phyloP scores from a whole-genome alignment of 2,888 invertebrate species.

The Yponomeuta plumbellus region DNA sequence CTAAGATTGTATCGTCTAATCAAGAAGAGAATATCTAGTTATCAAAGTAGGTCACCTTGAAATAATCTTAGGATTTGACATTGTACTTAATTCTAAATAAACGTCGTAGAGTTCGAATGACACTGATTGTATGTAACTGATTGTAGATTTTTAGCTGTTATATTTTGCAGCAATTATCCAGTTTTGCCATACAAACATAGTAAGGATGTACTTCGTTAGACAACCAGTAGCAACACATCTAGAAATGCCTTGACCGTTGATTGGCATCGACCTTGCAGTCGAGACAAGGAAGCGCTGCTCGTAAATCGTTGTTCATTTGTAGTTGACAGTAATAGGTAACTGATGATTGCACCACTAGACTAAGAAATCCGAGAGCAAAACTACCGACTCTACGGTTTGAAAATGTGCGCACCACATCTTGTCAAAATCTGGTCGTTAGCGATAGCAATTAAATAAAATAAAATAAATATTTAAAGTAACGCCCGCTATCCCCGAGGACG shows the following conservation, averaged over 20 bases:
- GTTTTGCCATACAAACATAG: not conserved
- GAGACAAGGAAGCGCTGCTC: constrained; percentile 5
- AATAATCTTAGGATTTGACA: constrained; percentile 9
- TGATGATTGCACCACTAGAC: not conserved
- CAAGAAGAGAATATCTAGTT: constrained; percentile 7
- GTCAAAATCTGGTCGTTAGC: too few relatives aligned
- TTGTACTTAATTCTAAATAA: constrained; percentile 13
- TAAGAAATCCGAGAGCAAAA: not conserved
- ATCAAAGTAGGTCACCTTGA: constrained; percentile 13
- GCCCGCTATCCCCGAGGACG: too few relatives aligned
- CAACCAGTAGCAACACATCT: not conserved
- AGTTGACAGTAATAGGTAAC: not conserved
- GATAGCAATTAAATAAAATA: too few relatives aligned
- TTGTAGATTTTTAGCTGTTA: too few relatives aligned
- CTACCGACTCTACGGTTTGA: not conserved
- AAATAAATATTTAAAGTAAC: too few relatives aligned
- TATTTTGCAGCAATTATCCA: too few relatives aligned
- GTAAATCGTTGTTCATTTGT: constrained; percentile 17
- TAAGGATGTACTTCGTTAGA: not conserved
- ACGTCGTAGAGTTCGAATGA: too few relatives aligned
- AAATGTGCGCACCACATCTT: too few relatives aligned
- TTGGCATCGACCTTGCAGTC: constrained; percentile 9
- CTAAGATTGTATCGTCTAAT: not conserved
- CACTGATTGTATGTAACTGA: too few relatives aligned
- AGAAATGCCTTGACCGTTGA: constrained; percentile 1